Percentiles rank a stretch among this genome's conserved stretches.
Conservation (phyloP, 2,888 invertebrate species). For the Acanthacorydalis orientalis region DNA sequence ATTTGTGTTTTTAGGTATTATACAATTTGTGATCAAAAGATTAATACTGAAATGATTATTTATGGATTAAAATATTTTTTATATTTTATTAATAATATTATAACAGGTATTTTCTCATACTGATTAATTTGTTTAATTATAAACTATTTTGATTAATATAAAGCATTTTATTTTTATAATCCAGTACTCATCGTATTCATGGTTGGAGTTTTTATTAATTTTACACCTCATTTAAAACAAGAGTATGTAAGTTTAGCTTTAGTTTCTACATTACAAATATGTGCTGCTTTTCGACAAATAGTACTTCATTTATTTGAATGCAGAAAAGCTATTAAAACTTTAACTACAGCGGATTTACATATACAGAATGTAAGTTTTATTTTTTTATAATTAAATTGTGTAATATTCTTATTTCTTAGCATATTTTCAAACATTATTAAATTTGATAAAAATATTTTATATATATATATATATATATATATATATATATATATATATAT, state of each 20-base stretch:
- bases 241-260: too few relatives aligned
- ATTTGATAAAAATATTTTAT: too few relatives aligned
- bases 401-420: background rate
- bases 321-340: background rate
- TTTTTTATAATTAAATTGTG: background rate
- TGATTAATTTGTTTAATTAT: background rate
- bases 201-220: too few relatives aligned
- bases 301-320: conserved; percentile 4
- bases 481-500: too few relatives aligned
- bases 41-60: background rate
- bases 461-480: too few relatives aligned
- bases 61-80: background rate
- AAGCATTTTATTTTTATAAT: too few relatives aligned
- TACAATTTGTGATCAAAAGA: conserved; percentile 13
- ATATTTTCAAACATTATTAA: background rate
- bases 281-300: too few relatives aligned
- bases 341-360: background rate
- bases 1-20: conserved; percentile 12
- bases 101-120: background rate
- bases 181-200: too few relatives aligned
- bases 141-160: background rate
- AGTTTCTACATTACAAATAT: too few relatives aligned
- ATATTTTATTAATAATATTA: background rate
- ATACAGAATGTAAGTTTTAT: background rate
- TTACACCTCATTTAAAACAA: too few relatives aligned